Conservation (phyloP, 2,113 vertebrate genomes). For the Arvicanthis niloticus region DNA sequence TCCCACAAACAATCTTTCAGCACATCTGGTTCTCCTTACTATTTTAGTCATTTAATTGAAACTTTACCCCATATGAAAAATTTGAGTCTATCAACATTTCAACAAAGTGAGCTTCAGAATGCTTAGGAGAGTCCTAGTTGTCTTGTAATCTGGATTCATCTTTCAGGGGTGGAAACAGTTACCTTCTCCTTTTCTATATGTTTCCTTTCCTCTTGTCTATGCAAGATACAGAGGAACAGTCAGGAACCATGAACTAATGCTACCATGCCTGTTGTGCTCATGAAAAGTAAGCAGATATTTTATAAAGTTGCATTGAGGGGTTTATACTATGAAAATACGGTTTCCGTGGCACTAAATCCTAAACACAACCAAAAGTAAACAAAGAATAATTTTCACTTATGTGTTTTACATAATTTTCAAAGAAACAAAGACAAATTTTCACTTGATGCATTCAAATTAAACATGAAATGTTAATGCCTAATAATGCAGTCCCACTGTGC, state of each 20-base stretch:
- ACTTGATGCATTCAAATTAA: neutral
- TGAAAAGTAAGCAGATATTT: neutral
- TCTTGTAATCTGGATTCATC: neutral
- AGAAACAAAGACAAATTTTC: neutral
- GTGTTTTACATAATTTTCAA: neutral
- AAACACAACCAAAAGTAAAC: neutral
- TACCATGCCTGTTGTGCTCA: neutral
- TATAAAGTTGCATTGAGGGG: neutral
- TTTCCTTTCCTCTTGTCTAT: neutral
- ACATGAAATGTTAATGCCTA: neutral
- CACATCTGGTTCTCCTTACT: neutral
- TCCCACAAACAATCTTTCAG: neutral
- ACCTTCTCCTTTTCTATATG: fast-evolving
- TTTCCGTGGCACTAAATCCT: neutral
- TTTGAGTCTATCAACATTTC: neutral
- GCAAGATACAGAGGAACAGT: neutral
- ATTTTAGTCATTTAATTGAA: neutral
- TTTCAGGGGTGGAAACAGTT: fast-evolving
- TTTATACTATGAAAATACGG: constrained; percentile 32
- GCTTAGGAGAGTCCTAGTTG: fast-evolving
- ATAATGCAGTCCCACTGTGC: neutral
- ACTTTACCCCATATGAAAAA: constrained; percentile 4
- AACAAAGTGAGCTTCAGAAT: neutral
- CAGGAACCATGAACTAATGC: neutral
- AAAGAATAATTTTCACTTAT: neutral